Base-by-base conservation (phyloP, 2,888 invertebrate species). In the Chrysolina americana region DNA sequence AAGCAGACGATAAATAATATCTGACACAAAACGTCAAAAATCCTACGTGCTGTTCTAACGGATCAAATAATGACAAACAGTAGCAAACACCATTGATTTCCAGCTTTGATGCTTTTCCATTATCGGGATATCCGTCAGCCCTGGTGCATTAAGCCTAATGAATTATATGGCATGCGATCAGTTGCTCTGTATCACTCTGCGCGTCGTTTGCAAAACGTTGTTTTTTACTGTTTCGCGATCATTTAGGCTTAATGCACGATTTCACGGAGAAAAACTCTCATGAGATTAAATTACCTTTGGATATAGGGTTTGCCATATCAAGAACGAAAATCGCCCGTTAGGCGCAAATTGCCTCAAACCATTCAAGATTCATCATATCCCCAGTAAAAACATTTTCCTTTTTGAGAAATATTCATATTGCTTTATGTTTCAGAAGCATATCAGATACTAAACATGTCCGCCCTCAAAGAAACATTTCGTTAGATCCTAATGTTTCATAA, bases 61-160 rank as follows among this genome's bases (percentile, higher is more conserved):
- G 48, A 48, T 48, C 21, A 53, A 53, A 53, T 53, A 21, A 21
- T 21, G 21, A 53, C 53, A 1, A 19, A 53, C 53, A 11, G 53
- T 19, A 53, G 53, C 53, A 53, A 53, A 53, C 53, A 21, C 19
- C 53, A 53, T 53, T 53, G 53, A 53, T 53, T 53, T 53, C 21
- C 53, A 53, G 53, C 53, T 53, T 53, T 53, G 53, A 53, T 48
- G 53, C 53, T 21, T 21, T 53, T 21, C 17, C 21, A 21, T 10
- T 53, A 53, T 53, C 53, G 53, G 19, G 17, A 11, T 21, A 53
- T 21, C 53, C 17, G 53, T 9, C 53, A 53, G 0, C 11, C 19
- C 53, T 19, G 53, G 21, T 53, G 21, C 50, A 17, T 50, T 50
- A 21, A 53, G 53, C 21, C 53, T 53, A 53, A 53, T 53, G 53